Percentiles rank a stretch among this genome's conserved stretches.
Evolutionary conservation across 2,888 invertebrate genomes (phyloP).

Genomic region (Eupithecia centaureata): DNA sequence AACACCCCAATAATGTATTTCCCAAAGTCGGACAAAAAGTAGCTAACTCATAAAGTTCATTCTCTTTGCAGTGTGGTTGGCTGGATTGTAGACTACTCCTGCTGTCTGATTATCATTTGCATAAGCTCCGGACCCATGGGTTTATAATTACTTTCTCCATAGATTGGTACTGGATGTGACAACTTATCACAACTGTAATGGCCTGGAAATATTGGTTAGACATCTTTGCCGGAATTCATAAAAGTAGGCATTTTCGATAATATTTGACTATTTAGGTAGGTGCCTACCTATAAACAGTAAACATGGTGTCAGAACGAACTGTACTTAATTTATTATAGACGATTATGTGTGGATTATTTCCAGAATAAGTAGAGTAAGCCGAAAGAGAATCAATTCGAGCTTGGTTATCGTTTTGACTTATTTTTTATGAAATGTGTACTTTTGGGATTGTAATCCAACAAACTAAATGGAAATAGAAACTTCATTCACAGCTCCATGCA

Average conservation of each 20-base stretch:
- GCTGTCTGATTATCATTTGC: slow-evolving; percentile 65
- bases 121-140: slow-evolving; percentile 60
- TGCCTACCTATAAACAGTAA: no score
- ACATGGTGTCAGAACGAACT: no score
- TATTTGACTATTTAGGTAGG: no score
- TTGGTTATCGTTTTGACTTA: neutral
- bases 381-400: neutral
- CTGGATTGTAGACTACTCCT: slow-evolving; percentile 48
- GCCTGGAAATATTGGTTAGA: neutral
- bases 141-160: slow-evolving; percentile 54
- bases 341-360: no score
- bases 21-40: neutral
- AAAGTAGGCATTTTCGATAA: neutral
- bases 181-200: neutral
- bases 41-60: neutral
- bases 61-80: slow-evolving; percentile 14
- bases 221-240: neutral
- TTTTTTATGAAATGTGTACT: no score
- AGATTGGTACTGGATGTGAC: slow-evolving; percentile 26
- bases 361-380: no score
- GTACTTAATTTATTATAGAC: no score
- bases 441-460: neutral
- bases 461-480: neutral
- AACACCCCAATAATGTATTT: neutral
- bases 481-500: neutral